phyloP scores from a whole-genome alignment of 2,888 invertebrate genomes.

The Capitulum mitella region DNA sequence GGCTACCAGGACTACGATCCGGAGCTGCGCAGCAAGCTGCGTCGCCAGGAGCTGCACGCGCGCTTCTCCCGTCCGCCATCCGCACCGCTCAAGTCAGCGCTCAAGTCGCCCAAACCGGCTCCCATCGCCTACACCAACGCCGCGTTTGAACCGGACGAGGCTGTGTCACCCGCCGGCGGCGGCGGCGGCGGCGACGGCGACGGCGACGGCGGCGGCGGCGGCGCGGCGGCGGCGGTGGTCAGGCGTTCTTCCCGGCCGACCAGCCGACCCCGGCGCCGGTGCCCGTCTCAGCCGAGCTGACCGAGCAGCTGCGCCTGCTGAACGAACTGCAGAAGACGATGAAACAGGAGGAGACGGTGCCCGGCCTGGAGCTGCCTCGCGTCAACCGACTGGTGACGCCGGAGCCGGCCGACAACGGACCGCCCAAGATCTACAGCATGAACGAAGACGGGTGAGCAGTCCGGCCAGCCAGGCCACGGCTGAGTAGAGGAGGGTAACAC shows the following conservation, averaged over 20 bases:
- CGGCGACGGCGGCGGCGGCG: not conserved
- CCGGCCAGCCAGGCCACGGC: too few species aligned
- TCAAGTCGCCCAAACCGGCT: not conserved
- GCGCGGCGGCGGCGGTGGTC: not conserved
- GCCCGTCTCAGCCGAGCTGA: not conserved
- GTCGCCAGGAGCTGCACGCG: not conserved
- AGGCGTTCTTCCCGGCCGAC: too few species aligned
- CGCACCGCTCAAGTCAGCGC: not conserved
- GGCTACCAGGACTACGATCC: not conserved
- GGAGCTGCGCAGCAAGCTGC: not conserved
- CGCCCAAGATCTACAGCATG: not conserved
- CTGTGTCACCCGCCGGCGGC: not conserved
- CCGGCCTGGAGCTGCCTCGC: not conserved
- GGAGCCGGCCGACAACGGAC: not conserved
- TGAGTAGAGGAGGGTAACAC: too few species aligned
- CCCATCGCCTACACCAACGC: not conserved
- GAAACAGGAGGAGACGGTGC: not conserved
- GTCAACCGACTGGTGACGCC: not conserved
- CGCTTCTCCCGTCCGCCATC: not conserved
- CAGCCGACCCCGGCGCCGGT: too few species aligned
- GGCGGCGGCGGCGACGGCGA: not conserved
- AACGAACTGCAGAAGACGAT: not conserved
- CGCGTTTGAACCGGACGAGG: not conserved
- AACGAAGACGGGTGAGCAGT: not conserved
- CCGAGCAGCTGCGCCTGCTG: not conserved